Evolutionary conservation across 2,113 vertebrate species (phyloP), one percentile per base, ranked within the genome.

Genomic region (Platichthys flesus): DNA sequence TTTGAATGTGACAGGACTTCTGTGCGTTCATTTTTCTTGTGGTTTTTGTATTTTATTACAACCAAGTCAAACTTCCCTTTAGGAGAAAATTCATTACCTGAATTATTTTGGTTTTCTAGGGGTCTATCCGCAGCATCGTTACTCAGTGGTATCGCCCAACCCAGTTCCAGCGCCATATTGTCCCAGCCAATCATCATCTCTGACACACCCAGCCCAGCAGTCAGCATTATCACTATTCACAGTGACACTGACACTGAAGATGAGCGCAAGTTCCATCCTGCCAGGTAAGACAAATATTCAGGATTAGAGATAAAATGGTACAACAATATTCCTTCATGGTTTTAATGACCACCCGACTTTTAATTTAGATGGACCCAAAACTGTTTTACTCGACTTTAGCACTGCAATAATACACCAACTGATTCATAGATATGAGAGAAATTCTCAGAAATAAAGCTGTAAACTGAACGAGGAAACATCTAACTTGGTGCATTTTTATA

Each of bases 161-260:
- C 90, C 52, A 75, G 59, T 26, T 90, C 83, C 76, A 81, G 60
- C 2, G 49, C 85, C 42, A 55, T 90, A 70, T 62, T 96, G 57
- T 95, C 95, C 60, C 98, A 99, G 90, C 97, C 98, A 0, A 99
- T 99, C 24, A 83, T 99, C 85, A 99, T 99, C 90, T 98, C 97
- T 0, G 98, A 99, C 92, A 99, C 98, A 6, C 98, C 98, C 9
- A 99, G 98, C 93, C 98, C 98, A 0, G 96, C 98, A 0, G 96
- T 99, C 89, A 99, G 97, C 74, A 96, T 99, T 93, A 99, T 99
- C 92, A 99, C 98, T 60, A 99, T 99, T 93, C 98, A 97, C 95
- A 99, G 98, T 0, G 98, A 99, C 94, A 98, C 98, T 0, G 98
- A 99, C 9, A 97, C 98, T 0, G 98, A 99, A 81, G 98, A 98